Base-by-base conservation (phyloP, 2,888 invertebrate species). In the Vanessa cardui region DNA sequence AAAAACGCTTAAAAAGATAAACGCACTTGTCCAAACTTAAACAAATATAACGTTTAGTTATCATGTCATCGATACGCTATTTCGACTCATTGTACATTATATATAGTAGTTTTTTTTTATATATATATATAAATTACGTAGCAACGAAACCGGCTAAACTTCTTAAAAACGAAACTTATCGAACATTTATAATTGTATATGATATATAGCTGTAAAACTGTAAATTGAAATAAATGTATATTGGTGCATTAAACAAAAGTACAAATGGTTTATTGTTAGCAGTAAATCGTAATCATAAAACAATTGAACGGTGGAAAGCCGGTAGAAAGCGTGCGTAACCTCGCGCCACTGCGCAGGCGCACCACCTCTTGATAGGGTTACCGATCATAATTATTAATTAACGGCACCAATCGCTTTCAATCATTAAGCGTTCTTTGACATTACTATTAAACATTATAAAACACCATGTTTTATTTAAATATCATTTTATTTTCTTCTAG, bases 251-350 rank as follows among this genome's bases (percentile, higher is more conserved):
- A 31, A 58, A 58, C 58, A 20, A 4, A 5, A 21, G 39, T 26
- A 58, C 21, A 26, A 63, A 49, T 31, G 31, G 31, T 54, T 26
- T 31, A 54, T 31, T n/a, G 58, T 39, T 44, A 26, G 18, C 44
- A 39, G 39, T 39, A 39, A 52, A 64, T 18, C 39, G 45, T 59
- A 60, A 60, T 60, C 45, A 79, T 78, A 79, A 83, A 84, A 91
- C 90, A 90, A 90, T 90, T 89, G 90, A 90, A 86, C 86, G 80
- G 74, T 89, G 87, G 89, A 90, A 89, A 89, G 89, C 81, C 83
- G 73, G 79, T 87, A 88, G 90, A 90, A 90, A 90, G 89, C 83
- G 85, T 83, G 84, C 82, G 82, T 72, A 71, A 72, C 73, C 84
- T 70, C 77, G 79, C 76, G 77, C 73, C 68, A 73, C 73, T 64